Base-by-base conservation (phyloP, 1,140 invertebrate genomes). In the Pteromalus puparum region DNA sequence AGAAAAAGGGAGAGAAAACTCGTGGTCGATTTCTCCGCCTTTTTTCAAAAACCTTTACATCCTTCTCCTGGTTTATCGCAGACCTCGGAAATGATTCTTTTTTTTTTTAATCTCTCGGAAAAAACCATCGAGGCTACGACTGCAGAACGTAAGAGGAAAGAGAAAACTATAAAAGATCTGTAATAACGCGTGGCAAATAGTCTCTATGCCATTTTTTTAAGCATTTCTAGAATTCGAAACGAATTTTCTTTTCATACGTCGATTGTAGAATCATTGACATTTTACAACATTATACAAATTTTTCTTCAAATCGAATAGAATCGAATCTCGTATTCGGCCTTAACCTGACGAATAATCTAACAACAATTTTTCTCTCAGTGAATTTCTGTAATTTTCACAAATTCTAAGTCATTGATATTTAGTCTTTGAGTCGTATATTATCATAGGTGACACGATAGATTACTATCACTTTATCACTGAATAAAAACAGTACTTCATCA, bases 101-200 rank as follows among this genome's bases (percentile, higher is more conserved):
- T 70, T 46, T 72, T 15, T 4, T 38, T 34, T 30, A 13, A 28
- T 72, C 26, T 73, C 38, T 61, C 18, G 12, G n/a, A 48, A 72
- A 30, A 85, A 84, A 87, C 78, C 73, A 21, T 61, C 18, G 13
- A 72, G 72, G 38, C 83, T 81, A 87, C 78, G 73, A 21, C 38
- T 26, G 24, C 13, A 72, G n/a, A 72, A 28, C 28, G 13, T 26
- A 30, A 53, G 67, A 74, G 3, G 12, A 9, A 82, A 82, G 72
- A 67, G 34, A 82, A 75, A 42, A 26, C 26, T 12, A 74, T 67
- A 24, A 30, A 10, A 67, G 28, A 12, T 53, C 21, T 15, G 24
- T 18, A 46, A 1, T 67, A 75, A 75, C 46, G 10, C 46, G 10
- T 75, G 21, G 12, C 53, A 65, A 82, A 75, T 82, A 75, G 72